phyloP scores from a whole-genome alignment of 2,888 invertebrate genomes.

The Netelia fuscicornis region DNA sequence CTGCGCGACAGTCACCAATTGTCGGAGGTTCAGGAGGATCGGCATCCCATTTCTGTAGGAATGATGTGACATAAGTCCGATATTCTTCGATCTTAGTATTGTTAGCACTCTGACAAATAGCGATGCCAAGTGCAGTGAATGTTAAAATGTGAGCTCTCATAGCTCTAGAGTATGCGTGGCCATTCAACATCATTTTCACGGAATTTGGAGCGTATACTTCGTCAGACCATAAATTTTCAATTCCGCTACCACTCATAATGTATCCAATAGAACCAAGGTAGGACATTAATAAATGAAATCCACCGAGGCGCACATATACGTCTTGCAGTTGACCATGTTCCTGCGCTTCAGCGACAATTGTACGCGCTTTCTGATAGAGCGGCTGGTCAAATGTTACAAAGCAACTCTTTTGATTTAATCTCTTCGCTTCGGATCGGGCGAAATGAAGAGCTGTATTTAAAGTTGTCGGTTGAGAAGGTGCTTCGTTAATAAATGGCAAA shows the following conservation, averaged over 20 bases:
- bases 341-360: conserved; percentile 62
- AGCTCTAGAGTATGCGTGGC: neutral
- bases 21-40: too few species aligned
- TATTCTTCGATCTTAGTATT: too few species aligned
- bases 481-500: conserved; percentile 61
- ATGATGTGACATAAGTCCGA: too few species aligned
- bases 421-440: conserved; percentile 37
- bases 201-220: conserved; percentile 10
- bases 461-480: conserved; percentile 51
- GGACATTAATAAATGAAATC: conserved; percentile 46
- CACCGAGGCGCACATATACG: conserved; percentile 57
- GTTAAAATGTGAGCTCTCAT: neutral
- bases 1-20: too few species aligned
- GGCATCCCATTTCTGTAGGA: too few species aligned
- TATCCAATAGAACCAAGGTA: conserved; percentile 60
- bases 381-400: conserved; percentile 75
- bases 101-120: too few species aligned
- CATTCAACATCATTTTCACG: neutral
- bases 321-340: conserved; percentile 32
- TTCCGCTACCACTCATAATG: conserved; percentile 62
- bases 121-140: too few species aligned
- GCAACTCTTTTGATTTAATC: conserved; percentile 66
- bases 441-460: conserved; percentile 50
- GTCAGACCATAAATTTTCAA: neutral
- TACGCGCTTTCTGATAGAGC: conserved; percentile 72